phyloP scores from a whole-genome alignment of 2,113 vertebrate genomes.

The Daubentonia madagascariensis region DNA sequence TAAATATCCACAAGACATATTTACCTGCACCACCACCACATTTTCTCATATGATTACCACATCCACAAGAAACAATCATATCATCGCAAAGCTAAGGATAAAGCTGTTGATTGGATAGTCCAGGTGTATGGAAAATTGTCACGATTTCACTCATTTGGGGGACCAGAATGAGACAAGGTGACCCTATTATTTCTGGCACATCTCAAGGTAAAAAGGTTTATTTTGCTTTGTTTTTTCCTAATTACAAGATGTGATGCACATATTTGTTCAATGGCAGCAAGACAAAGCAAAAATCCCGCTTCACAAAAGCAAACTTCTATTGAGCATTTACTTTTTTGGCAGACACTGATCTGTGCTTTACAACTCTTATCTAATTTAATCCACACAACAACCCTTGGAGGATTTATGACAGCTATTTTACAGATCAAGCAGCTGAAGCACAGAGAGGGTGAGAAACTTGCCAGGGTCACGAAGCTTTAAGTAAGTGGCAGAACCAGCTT shows the following conservation, averaged over 20 bases:
- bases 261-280: background rate
- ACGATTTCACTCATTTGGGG: background rate
- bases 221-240: background rate
- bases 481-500: background rate
- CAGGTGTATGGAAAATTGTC: background rate
- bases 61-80: background rate
- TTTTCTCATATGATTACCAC: background rate
- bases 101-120: background rate
- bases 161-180: no score
- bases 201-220: background rate
- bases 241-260: background rate
- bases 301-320: background rate
- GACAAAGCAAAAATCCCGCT: background rate
- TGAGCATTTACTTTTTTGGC: no score
- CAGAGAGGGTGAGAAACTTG: no score
- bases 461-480: background rate
- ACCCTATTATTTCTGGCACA: background rate
- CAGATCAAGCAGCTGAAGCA: background rate
- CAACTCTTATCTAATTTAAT: background rate
- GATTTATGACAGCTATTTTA: background rate
- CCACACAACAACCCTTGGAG: background rate
- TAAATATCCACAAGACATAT: background rate
- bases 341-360: background rate
- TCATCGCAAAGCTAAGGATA: accelerated
- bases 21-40: accelerated